Percentiles rank a stretch among this genome's conserved stretches.
These are phyloP conservation scores for Phoenicopterus ruber DNA, from an alignment of 2,113 vertebrate genomes.

Conservation along the genomic window DNA sequence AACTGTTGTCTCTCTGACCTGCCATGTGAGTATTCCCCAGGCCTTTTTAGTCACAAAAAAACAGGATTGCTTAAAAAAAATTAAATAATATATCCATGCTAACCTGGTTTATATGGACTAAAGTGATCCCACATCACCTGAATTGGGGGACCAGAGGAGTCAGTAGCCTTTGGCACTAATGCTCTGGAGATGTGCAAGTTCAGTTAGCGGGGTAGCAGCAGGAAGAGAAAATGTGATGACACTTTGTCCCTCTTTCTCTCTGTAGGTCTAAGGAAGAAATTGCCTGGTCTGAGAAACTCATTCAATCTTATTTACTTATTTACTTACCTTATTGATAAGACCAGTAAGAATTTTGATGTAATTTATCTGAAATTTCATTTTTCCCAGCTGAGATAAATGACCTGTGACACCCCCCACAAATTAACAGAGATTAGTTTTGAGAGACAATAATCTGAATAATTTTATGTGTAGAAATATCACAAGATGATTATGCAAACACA, in stretches of 20 bases:
- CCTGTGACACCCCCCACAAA: background rate
- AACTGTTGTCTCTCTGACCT: background rate
- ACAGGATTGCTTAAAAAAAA: background rate
- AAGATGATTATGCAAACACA: background rate
- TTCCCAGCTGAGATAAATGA: background rate
- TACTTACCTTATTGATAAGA: background rate
- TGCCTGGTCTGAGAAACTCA: background rate
- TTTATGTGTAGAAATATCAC: background rate
- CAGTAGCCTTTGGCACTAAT: background rate
- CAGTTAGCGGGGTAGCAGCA: background rate
- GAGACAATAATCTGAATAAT: background rate
- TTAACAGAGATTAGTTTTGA: background rate
- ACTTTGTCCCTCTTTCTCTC: background rate
- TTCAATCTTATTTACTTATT: background rate
- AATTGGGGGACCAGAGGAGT: background rate
- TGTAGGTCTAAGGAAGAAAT: background rate
- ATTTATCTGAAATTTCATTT: background rate
- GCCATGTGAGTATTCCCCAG: background rate
- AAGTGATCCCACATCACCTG: background rate
- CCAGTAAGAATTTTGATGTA: background rate
- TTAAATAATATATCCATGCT: background rate
- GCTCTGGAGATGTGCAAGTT: background rate
- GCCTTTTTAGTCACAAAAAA: background rate
- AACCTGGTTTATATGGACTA: background rate
- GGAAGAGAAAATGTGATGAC: background rate